Base-by-base conservation (phyloP, 2,113 vertebrate genomes). In the Cavia porcellus region DNA sequence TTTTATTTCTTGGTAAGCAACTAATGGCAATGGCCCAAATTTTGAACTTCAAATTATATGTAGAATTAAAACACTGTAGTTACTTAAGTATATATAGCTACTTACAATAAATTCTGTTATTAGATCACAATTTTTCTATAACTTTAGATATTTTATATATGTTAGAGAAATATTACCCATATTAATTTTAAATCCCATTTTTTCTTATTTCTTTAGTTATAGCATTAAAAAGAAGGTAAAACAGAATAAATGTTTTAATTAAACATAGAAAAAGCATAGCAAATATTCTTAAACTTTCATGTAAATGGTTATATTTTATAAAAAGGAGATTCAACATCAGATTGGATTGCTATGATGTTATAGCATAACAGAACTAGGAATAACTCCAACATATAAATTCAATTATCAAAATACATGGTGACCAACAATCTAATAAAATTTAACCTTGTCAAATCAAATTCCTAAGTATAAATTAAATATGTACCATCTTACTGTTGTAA, bases 371-470 rank as follows among this genome's bases (percentile, higher is more conserved):
- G 32, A 66, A 45, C 24, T 59, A 38, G 68, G 38, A 74, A 66
- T n/a, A 82, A 12, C 24, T 92, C 75, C 28, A 87, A 88, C 13
- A 55, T 32, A 90, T 74, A 66, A 96, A 92, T 89, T 92, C 25
- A 96, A 47, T 94, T 92, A 92, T 92, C 68, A 94, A 96, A 96
- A 86, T 61, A 80, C 38, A 94, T 90, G 55, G 79, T 93, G 75
- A 96, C 62, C n/a, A 90, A 94, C 47, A 92, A 83, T 75, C 68
- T 90, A 92, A 90, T 87, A 96, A 79, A 96, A 20, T 32, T 38
- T 94, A 94, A 83, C 61, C 86, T 96, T 94, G 68, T 96, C 86
- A 96, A 74, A 83, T 55, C 17, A 79, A 86, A 83, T 87, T 83
- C 28, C 19, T 92, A 92, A 94, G 38, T 86, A 47, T 92, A 82